A percentile compares a stretch with the other conserved stretches of the same genome.
Evolutionary conservation across 1,140 invertebrate genomes (phyloP).

Genomic region (Adoxophyes honmai): DNA sequence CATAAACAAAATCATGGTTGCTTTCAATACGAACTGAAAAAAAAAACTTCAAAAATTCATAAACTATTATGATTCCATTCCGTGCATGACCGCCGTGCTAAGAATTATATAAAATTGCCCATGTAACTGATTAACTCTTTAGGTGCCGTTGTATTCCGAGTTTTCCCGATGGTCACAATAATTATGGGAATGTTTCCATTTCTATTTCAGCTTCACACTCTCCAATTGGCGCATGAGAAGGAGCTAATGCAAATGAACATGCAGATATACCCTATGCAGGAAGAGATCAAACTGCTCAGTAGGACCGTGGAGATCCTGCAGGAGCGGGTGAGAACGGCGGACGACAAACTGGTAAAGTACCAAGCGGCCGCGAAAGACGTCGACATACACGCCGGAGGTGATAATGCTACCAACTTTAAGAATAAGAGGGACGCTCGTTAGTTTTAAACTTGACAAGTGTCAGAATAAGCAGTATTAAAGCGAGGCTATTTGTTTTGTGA

Average conservation of each 20-base stretch:
- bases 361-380: conserved; percentile 40
- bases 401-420: conserved; percentile 30
- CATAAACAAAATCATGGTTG: too few relatives aligned
- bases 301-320: conserved; percentile 65
- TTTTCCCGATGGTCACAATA: conserved; percentile 40
- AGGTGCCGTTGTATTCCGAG: too few relatives aligned
- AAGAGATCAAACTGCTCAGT: conserved; percentile 75
- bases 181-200: conserved; percentile 9
- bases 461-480: too few relatives aligned
- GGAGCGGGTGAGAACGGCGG: conserved; percentile 44
- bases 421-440: conserved; percentile 25
- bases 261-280: conserved; percentile 76
- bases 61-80: too few relatives aligned
- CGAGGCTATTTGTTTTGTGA: too few relatives aligned
- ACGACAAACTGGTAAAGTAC: conserved; percentile 54
- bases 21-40: too few relatives aligned
- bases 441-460: too few relatives aligned
- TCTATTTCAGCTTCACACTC: conserved; percentile 80
- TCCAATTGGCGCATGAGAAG: conserved; percentile 87
- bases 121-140: too few relatives aligned
- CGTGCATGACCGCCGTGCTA: too few relatives aligned
- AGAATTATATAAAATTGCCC: too few relatives aligned
- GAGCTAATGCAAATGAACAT: conserved; percentile 82
- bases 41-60: too few relatives aligned
- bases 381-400: conserved; percentile 48